Evolutionary conservation across 37 sponge, comb jelly and placozoan species (phyloP).

Genomic region (Geodia barretti): DNA sequence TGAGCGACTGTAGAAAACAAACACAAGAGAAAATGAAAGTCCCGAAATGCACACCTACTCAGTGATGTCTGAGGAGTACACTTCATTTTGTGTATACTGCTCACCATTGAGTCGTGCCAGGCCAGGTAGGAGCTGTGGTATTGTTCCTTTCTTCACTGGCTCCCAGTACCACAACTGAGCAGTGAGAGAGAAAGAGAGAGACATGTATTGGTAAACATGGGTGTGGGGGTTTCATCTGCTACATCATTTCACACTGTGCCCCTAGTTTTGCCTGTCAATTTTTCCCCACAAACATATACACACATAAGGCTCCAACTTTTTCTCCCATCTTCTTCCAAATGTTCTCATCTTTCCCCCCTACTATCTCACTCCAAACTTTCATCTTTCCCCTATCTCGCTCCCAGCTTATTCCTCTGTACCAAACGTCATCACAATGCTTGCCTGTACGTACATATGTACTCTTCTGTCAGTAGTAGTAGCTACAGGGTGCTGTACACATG

Average conservation of each 20-base stretch:
- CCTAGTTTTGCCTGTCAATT: background rate
- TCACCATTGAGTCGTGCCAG: conserved; percentile 32
- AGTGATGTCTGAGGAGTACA: too few species aligned
- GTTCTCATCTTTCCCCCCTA: too few species aligned
- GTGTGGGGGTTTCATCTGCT: too few species aligned
- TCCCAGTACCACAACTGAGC: conserved; percentile 47
- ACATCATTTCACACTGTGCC: background rate
- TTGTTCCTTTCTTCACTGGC: conserved; percentile 21
- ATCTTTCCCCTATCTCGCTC: too few species aligned
- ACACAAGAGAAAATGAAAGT: background rate
- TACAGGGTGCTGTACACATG: too few species aligned
- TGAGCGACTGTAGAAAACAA: conserved; percentile 43
- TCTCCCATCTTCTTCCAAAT: too few species aligned
- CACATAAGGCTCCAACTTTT: background rate
- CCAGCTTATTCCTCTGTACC: too few species aligned
- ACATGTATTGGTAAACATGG: background rate
- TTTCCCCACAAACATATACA: background rate
- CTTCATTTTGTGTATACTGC: background rate
- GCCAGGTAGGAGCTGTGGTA: conserved; percentile 21
- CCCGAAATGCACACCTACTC: too few species aligned
- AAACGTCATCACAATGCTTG: too few species aligned
- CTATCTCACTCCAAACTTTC: too few species aligned
- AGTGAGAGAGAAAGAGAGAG: background rate
- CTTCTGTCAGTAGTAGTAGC: too few species aligned
- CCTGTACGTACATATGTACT: too few species aligned